Conservation (phyloP, 2,797 vertebrate species). For the Chromis chromis region DNA sequence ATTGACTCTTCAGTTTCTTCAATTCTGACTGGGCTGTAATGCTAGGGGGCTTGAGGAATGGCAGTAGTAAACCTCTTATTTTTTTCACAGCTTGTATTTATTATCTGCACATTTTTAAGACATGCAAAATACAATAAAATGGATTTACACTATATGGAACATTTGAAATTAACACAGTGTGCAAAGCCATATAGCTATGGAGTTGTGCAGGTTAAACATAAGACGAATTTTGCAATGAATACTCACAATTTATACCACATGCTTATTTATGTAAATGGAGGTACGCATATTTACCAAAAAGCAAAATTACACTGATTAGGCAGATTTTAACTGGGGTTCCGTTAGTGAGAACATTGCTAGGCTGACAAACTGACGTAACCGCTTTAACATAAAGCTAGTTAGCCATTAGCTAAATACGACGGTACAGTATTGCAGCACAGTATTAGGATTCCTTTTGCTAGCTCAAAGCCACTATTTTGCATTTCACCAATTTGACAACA, state of each 20-base stretch:
- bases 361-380: neutral
- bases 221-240: neutral
- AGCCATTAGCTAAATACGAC: neutral
- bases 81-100: no score
- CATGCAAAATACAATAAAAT: no score
- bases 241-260: neutral
- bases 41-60: no score
- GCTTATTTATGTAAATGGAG: fast-evolving
- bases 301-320: fast-evolving
- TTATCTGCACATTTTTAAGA: no score
- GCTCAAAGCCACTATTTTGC: fast-evolving
- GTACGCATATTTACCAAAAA: neutral
- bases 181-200: no score
- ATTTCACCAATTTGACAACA: no score
- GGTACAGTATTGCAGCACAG: neutral
- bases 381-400: neutral
- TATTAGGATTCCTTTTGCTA: neutral
- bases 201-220: neutral
- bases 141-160: no score
- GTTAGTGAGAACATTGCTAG: no score
- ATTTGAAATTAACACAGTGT: no score
- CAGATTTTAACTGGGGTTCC: neutral
- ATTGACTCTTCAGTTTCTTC: no score
- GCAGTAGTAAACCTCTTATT: no score
- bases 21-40: no score